phyloP scores from a whole-genome alignment of 2,888 invertebrate species.

The Drosophila merina region DNA sequence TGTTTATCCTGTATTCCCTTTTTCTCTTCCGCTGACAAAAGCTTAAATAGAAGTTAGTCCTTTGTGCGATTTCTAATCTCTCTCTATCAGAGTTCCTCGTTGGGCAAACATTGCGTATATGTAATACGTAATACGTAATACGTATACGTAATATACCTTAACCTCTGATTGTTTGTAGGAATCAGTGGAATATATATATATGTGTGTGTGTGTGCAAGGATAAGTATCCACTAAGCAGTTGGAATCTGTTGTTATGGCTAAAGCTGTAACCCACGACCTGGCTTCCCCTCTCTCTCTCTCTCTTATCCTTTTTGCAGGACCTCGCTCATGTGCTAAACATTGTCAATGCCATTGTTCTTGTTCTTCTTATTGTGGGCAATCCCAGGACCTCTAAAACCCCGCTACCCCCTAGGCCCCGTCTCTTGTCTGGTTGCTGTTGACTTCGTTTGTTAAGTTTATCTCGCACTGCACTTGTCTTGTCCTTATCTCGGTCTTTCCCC shows the following conservation, averaged over 20 bases:
- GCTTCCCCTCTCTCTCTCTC: slow-evolving; percentile 1
- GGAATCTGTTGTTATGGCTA: slow-evolving; percentile 69
- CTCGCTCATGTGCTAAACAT: slow-evolving; percentile 40
- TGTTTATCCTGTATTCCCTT: not conserved
- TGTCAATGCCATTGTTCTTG: slow-evolving; percentile 46
- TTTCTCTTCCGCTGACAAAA: slow-evolving; percentile 22
- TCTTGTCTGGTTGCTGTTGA: slow-evolving; percentile 46
- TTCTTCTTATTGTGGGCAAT: slow-evolving; percentile 28
- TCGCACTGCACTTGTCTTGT: slow-evolving; percentile 68
- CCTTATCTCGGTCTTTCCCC: slow-evolving; percentile 35
- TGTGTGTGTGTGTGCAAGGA: slow-evolving; percentile 31
- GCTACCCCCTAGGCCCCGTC: not conserved
- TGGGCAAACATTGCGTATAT: slow-evolving; percentile 68
- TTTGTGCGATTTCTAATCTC: slow-evolving; percentile 42
- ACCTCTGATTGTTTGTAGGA: slow-evolving; percentile 43
- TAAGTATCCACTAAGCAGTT: slow-evolving; percentile 76
- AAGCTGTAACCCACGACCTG: slow-evolving; percentile 55
- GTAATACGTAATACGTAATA: slow-evolving; percentile 38
- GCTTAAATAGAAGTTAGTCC: slow-evolving; percentile 40
- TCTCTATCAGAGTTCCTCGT: slow-evolving; percentile 42
- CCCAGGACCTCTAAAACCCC: not conserved
- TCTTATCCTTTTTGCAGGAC: slow-evolving; percentile 1
- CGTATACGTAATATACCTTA: slow-evolving; percentile 51
- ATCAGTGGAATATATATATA: slow-evolving; percentile 6
- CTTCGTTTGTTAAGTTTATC: slow-evolving; percentile 69